phyloP scores from a whole-genome alignment of 2,888 invertebrate genomes.

The Agonum fuliginosum region DNA sequence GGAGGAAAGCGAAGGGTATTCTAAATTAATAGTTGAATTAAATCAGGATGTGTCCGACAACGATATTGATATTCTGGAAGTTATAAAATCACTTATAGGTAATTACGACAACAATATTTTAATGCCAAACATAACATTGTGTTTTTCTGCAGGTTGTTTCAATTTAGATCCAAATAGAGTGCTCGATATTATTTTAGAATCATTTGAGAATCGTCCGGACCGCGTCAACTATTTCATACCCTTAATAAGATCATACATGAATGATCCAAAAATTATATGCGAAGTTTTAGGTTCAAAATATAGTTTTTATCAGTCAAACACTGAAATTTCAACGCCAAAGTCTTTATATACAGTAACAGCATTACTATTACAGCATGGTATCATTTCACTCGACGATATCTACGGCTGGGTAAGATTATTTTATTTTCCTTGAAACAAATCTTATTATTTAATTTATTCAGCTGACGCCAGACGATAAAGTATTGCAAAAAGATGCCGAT shows the following conservation, averaged over 20 bases:
- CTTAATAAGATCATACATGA: conserved; percentile 90
- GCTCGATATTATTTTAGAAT: conserved; percentile 95
- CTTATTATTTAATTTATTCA: conserved; percentile 67
- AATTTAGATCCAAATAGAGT: conserved; percentile 99
- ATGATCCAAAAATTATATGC: conserved; percentile 89
- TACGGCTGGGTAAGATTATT: conserved; percentile 87
- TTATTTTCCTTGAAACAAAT: neutral
- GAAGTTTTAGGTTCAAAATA: conserved; percentile 97
- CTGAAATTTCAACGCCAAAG: conserved; percentile 82
- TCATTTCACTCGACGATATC: conserved; percentile 91
- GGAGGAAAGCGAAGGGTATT: conserved; percentile 99
- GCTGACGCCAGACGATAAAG: conserved; percentile 90
- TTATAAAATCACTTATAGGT: conserved; percentile 96
- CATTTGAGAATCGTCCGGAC: conserved; percentile 92
- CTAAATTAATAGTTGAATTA: conserved; percentile 95
- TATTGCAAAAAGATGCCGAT: conserved; percentile 87
- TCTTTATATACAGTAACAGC: conserved; percentile 94
- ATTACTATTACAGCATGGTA: conserved; percentile 88
- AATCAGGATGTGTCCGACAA: conserved; percentile 85
- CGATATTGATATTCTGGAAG: conserved; percentile 85
- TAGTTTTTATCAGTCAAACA: conserved; percentile 80
- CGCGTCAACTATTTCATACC: conserved; percentile 89
- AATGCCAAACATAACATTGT: conserved; percentile 33
- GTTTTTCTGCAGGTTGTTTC: conserved; percentile 87
- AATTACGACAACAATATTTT: conserved; percentile 65